Evolutionary conservation across 2,113 vertebrate species (phyloP), one percentile per base, ranked within the genome.

Genomic region (Osmerus eperlanus): DNA sequence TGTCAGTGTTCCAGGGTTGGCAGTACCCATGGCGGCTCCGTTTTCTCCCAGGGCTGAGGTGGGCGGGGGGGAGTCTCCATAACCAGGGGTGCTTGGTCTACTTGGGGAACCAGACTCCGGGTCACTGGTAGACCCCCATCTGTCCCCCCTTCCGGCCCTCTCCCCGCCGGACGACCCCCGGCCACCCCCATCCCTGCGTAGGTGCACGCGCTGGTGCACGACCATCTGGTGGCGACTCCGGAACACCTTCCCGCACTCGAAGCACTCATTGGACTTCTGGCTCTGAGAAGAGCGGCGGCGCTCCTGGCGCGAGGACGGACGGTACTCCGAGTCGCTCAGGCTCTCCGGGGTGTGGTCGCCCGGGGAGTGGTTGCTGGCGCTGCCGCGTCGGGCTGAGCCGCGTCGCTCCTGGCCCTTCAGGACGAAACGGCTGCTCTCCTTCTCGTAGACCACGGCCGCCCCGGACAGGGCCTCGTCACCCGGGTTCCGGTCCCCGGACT

Each of bases 171-270:
- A 83, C 18, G 92, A 82, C 8, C 92, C 90, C 1, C 92, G 92
- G 0, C 93, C 93, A 81, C 54, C 25, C 36, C 28, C 61, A 19
- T 64, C 61, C 19, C 60, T 21, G 25, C 89, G 94, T 14, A 94
- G 94, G 85, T 98, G 96, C 76, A 95, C 94, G 0, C 96, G 92
- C 0, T 94, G 95, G 86, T 98, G 96, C 78, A 98, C 93, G 54
- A 94, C 92, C 95, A 98, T 94, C 91, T 98, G 96, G 82, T 97
- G 95, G 28, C 95, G 96, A n/a, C 95, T 98, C 86, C 96, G 95
- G 78, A 98, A 98, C 82, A 95, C 89, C 90, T 98, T 98, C 25
- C 96, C 96, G 0, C 96, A 98, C 87, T 98, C 96, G 0, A 96
- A 96, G 86, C 96, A 98, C 86, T 98, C 95, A 0, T 93, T 94